These are phyloP conservation scores for Pachymerium ferrugineum DNA, from an alignment of 2,888 invertebrate species.

Conservation along the genomic window DNA sequence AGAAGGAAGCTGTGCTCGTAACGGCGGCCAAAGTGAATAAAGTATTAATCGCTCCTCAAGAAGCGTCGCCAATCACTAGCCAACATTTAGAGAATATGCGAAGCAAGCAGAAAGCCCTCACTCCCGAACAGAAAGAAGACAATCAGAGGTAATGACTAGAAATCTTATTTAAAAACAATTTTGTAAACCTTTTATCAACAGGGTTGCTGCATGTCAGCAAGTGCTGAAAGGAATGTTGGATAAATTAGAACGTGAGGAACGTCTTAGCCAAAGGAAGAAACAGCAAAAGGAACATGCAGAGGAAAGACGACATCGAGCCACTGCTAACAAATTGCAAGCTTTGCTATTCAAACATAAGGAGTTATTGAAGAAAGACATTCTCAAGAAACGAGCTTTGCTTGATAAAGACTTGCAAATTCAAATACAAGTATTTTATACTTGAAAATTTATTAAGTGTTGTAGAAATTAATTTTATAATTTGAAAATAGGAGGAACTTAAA, in stretches of 20 bases:
- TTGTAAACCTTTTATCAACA: constrained; percentile 35
- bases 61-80: neutral
- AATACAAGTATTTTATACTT: constrained; percentile 58
- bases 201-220: constrained; percentile 45
- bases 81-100: constrained; percentile 35
- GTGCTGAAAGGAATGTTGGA: constrained; percentile 45
- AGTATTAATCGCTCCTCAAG: constrained; percentile 14
- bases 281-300: constrained; percentile 43
- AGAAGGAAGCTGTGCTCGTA: constrained; percentile 34
- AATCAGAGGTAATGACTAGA: constrained; percentile 42
- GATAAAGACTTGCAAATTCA: constrained; percentile 84
- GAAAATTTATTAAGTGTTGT: neutral
- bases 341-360: constrained; percentile 83
- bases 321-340: constrained; percentile 60
- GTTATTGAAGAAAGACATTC: constrained; percentile 83
- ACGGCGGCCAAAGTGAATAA: constrained; percentile 31
- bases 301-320: constrained; percentile 54
- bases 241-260: constrained; percentile 48
- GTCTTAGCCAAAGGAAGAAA: constrained; percentile 44
- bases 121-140: constrained; percentile 47
- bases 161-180: constrained; percentile 4
- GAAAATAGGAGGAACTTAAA: constrained; percentile 37
- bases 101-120: constrained; percentile 39
- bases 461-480: neutral
- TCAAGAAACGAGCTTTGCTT: constrained; percentile 79